Evolutionary conservation across 2,888 invertebrate genomes (phyloP).

Genomic region (Fragum sueziense): DNA sequence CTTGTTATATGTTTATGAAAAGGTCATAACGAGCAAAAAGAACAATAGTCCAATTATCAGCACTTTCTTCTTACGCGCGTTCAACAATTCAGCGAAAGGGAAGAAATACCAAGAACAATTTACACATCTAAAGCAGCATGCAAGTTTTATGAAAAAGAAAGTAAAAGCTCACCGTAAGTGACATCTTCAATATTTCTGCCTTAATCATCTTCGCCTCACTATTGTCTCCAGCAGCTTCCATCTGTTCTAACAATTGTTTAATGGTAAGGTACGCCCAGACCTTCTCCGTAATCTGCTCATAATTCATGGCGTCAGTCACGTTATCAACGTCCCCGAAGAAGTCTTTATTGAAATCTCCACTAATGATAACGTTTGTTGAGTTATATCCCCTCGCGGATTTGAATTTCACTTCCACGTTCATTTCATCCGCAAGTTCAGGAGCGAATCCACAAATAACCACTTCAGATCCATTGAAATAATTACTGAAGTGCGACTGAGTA

Average conservation of each 20-base stretch:
- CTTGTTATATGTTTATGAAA: no score
- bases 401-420: background rate
- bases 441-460: conserved; percentile 58
- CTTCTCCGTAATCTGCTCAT: conserved; percentile 68
- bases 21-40: no score
- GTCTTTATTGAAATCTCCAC: background rate
- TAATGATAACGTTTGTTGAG: background rate
- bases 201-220: conserved; percentile 54
- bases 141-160: no score
- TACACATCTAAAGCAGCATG: no score
- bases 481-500: conserved; percentile 58
- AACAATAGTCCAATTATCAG: no score
- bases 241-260: conserved; percentile 66
- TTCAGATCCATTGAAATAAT: conserved; percentile 71
- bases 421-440: background rate
- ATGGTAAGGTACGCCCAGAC: conserved; percentile 76
- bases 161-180: conserved; percentile 63
- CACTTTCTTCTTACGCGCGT: no score
- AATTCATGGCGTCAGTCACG: conserved; percentile 43
- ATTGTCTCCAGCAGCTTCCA: conserved; percentile 35
- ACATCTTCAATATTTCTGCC: conserved; percentile 59
- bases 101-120: no score
- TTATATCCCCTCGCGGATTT: background rate
- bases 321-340: conserved; percentile 22
- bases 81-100: no score